Base-by-base conservation (phyloP, 1,140 invertebrate species). In the Drosophila pallidifrons region DNA sequence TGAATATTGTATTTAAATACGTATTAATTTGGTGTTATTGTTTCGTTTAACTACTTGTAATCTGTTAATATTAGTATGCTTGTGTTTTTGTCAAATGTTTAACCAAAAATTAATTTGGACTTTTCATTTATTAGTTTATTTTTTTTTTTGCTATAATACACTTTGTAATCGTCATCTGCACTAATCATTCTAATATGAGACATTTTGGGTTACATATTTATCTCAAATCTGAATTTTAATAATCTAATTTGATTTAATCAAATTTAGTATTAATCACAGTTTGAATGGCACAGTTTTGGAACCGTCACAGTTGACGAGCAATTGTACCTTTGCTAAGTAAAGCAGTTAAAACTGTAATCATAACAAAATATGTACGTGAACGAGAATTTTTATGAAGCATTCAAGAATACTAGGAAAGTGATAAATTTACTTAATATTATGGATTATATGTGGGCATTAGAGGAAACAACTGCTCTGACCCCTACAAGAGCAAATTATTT, bases 71-170 rank as follows among this genome's bases (percentile, higher is more conserved):
- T 66, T 67, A 60, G 35, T 45, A 52, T 64, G 85, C 77, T 70
- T 87, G 74, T 87, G 69, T 81, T 74, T 80, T 88, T 88, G 83
- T 88, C 83, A 88, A 88, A 88, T 88, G 83, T 88, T 64, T 83
- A 88, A 87, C 86, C 82, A 87, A 86, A 25, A 86, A 82, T 81
- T 80, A 70, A 80, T 80, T 69, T 38, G 51, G 35, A 41, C 32
- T 47, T 69, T 20, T 61, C 41, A 35, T 52, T 32, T 63, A 46
- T 46, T 43, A 35, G 13, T 30, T 49, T 49, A 32, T 8, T 15
- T 13, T 10, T 64, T 75, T 20, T 20, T 75, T 66, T 38, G 52
- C 63, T 41, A 51, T 46, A 25, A 64, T 13, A 63, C 43, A 57
- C 75, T 35, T 38, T 20, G 41, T 61, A 35, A 65, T 65, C 28